Base-by-base conservation (phyloP, 2,113 vertebrate genomes). In the Urocynchramus pylzowi region DNA sequence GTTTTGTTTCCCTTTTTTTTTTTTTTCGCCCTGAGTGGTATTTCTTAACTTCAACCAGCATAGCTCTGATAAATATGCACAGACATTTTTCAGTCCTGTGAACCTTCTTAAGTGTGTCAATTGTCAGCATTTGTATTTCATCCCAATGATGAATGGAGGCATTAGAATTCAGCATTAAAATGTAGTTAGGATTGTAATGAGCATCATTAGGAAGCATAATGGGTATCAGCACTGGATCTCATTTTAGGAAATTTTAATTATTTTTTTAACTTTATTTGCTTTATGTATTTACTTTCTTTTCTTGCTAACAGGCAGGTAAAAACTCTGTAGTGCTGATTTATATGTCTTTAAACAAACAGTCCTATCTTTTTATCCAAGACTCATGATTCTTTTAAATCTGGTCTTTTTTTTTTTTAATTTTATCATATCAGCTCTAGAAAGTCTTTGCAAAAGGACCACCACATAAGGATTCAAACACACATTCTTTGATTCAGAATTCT, bases 81-180 rank as follows among this genome's bases (percentile, higher is more conserved):
- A 93, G n/a, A 45, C 14, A 95, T 74, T 88, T 97, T 88, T 87
- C 42, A 91, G 70, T 92, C 86, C 77, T 71, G 41, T 71, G 78
- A 97, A 95, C 73, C 93, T 87, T 87, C 67, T 75, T 90, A 95
- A 78, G 81, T 93, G 94, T 90, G 39, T 95, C 96, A 98, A 96
- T 97, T 97, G 94, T 97, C 93, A 97, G 87, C 87, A 89, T 95
- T 96, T 83, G 24, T 96, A 90, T 96, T 98, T 94, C 90, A 87
- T 94, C 96, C 83, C 42, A 84, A 57, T 98, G 97, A 98, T 97
- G 82, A 96, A 98, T 97, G 94, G 42, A 95, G 68, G 70, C 94
- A 97, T 97, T 98, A 97, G 57, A 90, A 95, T 96, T 96, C 91
- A 95, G 95, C 96, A 98, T 98, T 98, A 97, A 98, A 98, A 97